These are phyloP conservation scores for Acrobeloides nanus DNA, from an alignment of 2,888 invertebrate genomes.

Conservation along the genomic window DNA sequence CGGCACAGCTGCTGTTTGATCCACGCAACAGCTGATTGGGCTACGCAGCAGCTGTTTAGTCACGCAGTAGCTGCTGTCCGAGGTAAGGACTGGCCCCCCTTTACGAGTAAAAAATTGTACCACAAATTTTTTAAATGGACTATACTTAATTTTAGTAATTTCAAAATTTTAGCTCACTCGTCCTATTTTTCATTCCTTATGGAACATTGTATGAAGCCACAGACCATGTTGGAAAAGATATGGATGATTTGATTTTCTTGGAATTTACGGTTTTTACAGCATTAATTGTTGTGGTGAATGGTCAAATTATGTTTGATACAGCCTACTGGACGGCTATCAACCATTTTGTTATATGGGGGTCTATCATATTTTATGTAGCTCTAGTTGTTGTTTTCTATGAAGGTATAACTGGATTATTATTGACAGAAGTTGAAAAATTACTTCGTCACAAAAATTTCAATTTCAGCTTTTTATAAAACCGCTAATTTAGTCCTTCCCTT, in stretches of 20 bases:
- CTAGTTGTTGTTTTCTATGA: constrained; percentile 85
- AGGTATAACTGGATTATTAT: constrained; percentile 37
- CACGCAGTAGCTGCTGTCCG: too few species aligned
- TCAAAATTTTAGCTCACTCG: constrained; percentile 72
- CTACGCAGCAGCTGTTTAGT: too few species aligned
- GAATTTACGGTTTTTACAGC: constrained; percentile 92
- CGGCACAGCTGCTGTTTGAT: too few species aligned
- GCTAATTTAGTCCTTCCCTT: constrained; percentile 32
- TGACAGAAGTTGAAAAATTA: not conserved
- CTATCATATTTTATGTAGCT: constrained; percentile 85
- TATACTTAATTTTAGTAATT: too few species aligned
- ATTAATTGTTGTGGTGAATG: constrained; percentile 89
- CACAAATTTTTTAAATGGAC: too few species aligned
- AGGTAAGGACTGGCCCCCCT: too few species aligned
- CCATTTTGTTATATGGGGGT: constrained; percentile 94
- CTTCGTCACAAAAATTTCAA: too few species aligned
- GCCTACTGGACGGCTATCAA: constrained; percentile 96
- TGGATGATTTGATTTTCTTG: constrained; percentile 87
- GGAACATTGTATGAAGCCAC: constrained; percentile 46
- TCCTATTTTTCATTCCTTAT: constrained; percentile 91
- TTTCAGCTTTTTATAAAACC: too few species aligned
- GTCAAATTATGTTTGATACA: constrained; percentile 91
- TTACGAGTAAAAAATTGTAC: too few species aligned
- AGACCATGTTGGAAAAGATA: constrained; percentile 66
- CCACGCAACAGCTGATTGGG: too few species aligned